Base-by-base conservation (phyloP, 2,888 invertebrate genomes). In the Aleiodes testaceus region DNA sequence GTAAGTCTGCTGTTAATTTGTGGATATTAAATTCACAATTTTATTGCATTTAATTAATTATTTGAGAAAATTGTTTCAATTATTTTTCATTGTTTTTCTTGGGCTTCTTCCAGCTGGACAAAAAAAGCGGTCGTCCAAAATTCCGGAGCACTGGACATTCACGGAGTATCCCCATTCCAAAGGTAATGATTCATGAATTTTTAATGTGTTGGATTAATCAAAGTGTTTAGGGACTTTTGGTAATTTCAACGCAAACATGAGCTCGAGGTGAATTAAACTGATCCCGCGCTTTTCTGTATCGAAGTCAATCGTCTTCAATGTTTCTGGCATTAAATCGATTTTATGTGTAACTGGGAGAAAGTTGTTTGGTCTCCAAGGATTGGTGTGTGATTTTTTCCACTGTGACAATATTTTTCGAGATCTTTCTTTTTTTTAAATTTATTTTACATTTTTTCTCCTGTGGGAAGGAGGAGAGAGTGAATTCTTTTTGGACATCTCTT, bases 81-180 rank as follows among this genome's bases (percentile, higher is more conserved):
- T 52, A 12, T 45, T 36, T 30, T 50, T 49, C 11, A 30, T 63
- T 7, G n/a, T 20, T 36, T 36, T 36, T 2, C 1, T 7, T 11
- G 3, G 11, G 9, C 3, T 36, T 36, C 9, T 36, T 30, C 0
- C 55, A 78, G 78, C 47, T 78, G 68, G 74, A 75, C 44, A 73
- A 71, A 20, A 71, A 70, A 72, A 72, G 65, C 42, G 74, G 70
- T 52, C 71, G 74, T 49, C 55, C 72, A 1, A 73, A 71, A 61
- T 72, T 77, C 69, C 74, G 74, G 69, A 72, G 71, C 42, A 11
- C 59, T 7, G 16, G 36, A n/a, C 72, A 73, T n/a, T 52, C 70
- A 20, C 72, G 74, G 42, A 68, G 50, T 45, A 9, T 66, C 14
- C 30, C 52, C 14, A 63, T 73, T 9, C 42, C 36, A 6, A 70